phyloP scores from a whole-genome alignment of 2,113 vertebrate genomes.

The Crotalus tigris region DNA sequence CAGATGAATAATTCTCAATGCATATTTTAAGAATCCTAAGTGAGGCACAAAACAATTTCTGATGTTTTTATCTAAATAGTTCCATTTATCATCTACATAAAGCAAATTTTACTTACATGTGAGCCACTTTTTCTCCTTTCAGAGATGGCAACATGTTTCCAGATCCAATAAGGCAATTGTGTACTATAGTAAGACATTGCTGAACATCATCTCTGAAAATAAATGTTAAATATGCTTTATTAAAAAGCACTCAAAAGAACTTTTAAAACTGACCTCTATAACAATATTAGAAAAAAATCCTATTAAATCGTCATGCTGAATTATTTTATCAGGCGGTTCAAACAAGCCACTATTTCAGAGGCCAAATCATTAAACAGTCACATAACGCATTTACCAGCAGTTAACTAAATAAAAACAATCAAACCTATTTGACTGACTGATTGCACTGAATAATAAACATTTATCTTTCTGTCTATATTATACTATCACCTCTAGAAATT shows the following conservation, averaged over 20 bases:
- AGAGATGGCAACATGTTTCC: conserved; percentile 89
- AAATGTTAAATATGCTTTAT: background rate
- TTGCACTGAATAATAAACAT: background rate
- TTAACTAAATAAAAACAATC: background rate
- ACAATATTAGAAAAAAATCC: background rate
- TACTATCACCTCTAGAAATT: background rate
- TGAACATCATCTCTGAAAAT: conserved; percentile 92
- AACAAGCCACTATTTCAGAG: background rate
- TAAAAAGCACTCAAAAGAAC: background rate
- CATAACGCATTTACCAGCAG: background rate
- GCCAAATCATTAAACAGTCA: background rate
- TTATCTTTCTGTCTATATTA: background rate
- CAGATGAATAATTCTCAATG: background rate
- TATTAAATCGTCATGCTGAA: background rate
- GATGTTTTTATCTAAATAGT: background rate
- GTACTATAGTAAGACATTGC: conserved; percentile 89
- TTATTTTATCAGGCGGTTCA: background rate
- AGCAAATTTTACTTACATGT: conserved; percentile 79
- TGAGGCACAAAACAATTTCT: background rate
- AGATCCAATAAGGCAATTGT: conserved; percentile 94
- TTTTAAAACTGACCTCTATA: background rate
- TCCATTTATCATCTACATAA: background rate
- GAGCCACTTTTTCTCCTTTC: conserved; percentile 83
- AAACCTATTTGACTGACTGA: background rate
- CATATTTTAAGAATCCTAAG: background rate